Conservation (phyloP, 1,140 invertebrate species). For the Ips typographus region DNA sequence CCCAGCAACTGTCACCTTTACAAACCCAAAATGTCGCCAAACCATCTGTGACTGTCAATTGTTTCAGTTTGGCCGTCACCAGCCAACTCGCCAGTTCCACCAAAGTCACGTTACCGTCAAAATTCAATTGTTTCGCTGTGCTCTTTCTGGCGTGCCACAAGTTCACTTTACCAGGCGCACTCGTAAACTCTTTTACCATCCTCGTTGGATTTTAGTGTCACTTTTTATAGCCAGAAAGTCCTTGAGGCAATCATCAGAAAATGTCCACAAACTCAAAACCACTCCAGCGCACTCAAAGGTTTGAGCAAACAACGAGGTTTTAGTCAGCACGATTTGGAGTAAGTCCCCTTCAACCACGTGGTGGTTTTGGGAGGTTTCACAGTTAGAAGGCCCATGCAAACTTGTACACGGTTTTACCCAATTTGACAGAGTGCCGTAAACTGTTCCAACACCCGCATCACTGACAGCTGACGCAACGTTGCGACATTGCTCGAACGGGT, state of each 20-base stretch:
- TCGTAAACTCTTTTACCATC: constrained; percentile 25
- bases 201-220: constrained; percentile 5
- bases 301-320: neutral
- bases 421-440: too few relatives aligned
- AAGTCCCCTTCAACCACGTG: too few relatives aligned
- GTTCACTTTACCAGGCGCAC: constrained; percentile 31
- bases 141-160: constrained; percentile 38
- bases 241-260: constrained; percentile 9
- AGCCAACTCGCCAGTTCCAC: constrained; percentile 27
- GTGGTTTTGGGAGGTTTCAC: constrained; percentile 16
- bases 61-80: constrained; percentile 32
- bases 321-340: too few relatives aligned
- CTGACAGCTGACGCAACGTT: constrained; percentile 52
- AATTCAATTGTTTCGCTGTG: constrained; percentile 29
- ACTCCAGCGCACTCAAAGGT: neutral
- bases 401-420: too few relatives aligned
- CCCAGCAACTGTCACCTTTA: neutral
- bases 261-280: neutral
- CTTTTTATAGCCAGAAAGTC: neutral
- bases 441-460: too few relatives aligned
- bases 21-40: neutral
- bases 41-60: constrained; percentile 14
- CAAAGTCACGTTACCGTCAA: constrained; percentile 12
- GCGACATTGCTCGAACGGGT: constrained; percentile 62
- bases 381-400: constrained; percentile 37